Conservation (phyloP, 2,888 invertebrate species). For the Rugalucina vietnamica region DNA sequence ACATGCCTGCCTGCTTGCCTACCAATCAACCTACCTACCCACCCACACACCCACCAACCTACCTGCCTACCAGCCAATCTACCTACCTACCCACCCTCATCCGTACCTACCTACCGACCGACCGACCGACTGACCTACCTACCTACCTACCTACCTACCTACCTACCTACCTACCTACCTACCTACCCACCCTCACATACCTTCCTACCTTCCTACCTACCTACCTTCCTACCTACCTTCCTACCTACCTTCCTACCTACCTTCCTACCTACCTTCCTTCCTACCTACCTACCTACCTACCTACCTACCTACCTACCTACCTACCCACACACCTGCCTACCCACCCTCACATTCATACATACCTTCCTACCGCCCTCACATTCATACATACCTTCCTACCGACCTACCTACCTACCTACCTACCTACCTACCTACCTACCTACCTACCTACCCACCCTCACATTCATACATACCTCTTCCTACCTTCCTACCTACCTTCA, state of each 20-base stretch:
- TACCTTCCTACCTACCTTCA: no score
- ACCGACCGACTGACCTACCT: not conserved
- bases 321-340: no score
- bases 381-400: no score
- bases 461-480: no score
- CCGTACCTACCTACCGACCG: not conserved
- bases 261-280: constrained; percentile 4
- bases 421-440: no score
- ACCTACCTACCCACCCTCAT: not conserved
- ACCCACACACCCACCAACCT: not conserved
- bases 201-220: not conserved
- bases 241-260: not conserved
- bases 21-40: not conserved
- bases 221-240: not conserved
- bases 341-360: no score
- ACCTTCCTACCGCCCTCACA: no score
- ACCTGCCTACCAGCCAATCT: not conserved
- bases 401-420: no score
- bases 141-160: not conserved
- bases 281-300: constrained; percentile 4
- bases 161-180: not conserved
- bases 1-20: not conserved
- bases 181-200: not conserved
- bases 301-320: constrained; percentile 4
- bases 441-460: no score